These are phyloP conservation scores for Octomys mimax DNA, from an alignment of 2,797 vertebrate genomes.

Conservation along the genomic window DNA sequence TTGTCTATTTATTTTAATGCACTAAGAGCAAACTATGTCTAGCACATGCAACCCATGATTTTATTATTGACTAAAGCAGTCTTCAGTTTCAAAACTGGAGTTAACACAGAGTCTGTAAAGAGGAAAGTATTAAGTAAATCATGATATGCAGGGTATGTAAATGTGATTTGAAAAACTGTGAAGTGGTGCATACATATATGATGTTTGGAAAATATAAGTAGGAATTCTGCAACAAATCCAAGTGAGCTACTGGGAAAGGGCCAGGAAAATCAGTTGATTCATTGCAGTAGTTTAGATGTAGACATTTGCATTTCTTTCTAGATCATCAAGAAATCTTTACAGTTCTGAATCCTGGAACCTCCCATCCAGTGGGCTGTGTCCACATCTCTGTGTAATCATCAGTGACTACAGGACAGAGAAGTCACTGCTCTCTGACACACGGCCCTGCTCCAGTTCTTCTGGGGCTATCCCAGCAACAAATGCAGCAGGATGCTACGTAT, in stretches of 20 bases:
- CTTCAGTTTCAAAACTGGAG: neutral
- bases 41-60: neutral
- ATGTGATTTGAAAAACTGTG: conserved; percentile 7
- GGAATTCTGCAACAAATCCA: conserved; percentile 54
- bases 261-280: conserved; percentile 25
- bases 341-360: conserved; percentile 17
- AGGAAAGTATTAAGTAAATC: conserved; percentile 50
- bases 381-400: neutral
- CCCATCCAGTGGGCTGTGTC: neutral
- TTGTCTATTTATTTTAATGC: conserved; percentile 56
- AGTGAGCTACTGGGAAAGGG: conserved; percentile 34
- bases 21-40: neutral
- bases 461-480: neutral
- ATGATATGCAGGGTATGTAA: conserved; percentile 21
- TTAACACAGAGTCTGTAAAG: conserved; percentile 37
- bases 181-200: neutral
- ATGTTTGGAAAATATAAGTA: conserved; percentile 35
- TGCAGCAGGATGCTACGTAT: neutral
- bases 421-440: fast-evolving
- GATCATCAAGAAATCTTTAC: neutral
- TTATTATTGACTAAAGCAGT: conserved; percentile 17
- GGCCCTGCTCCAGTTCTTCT: neutral
- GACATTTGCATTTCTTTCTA: conserved; percentile 11
- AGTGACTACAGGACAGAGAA: neutral
- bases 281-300: neutral